phyloP scores from a whole-genome alignment of 2,888 invertebrate species.

The Scaptomyza cyrtandrae region DNA sequence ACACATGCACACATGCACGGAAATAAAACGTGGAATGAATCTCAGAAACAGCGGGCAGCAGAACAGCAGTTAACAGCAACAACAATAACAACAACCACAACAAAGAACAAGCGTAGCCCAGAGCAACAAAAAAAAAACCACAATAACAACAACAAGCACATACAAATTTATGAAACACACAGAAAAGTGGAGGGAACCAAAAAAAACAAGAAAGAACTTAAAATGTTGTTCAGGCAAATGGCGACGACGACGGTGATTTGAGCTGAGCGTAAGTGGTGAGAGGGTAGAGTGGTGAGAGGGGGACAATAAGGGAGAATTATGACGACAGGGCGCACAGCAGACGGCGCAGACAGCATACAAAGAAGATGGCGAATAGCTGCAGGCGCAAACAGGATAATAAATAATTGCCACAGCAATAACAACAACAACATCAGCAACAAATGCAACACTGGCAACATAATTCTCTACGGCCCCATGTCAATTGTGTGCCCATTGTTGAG shows the following conservation, averaged over 20 bases:
- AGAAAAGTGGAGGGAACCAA: constrained; percentile 68
- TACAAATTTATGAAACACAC: constrained; percentile 74
- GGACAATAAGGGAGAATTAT: constrained; percentile 42
- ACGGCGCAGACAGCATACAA: constrained; percentile 31
- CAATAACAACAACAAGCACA: constrained; percentile 33
- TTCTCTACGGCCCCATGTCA: constrained; percentile 65
- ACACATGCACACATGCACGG: no score
- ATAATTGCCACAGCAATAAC: constrained; percentile 65
- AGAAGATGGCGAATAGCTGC: constrained; percentile 62
- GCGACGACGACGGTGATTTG: constrained; percentile 68
- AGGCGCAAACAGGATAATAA: constrained; percentile 73
- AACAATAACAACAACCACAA: constrained; percentile 2
- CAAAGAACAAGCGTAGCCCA: constrained; percentile 15
- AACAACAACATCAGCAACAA: not conserved
- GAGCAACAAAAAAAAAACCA: constrained; percentile 43
- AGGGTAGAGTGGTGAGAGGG: not conserved
- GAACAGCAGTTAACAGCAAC: constrained; percentile 9
- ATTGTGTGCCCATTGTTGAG: constrained; percentile 33
- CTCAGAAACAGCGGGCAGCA: constrained; percentile 58
- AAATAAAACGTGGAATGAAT: constrained; percentile 50
- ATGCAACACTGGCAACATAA: constrained; percentile 63
- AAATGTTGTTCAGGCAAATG: constrained; percentile 58
- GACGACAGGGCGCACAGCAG: constrained; percentile 51
- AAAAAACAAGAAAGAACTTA: constrained; percentile 38
- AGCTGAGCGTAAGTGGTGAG: constrained; percentile 1